Evolutionary conservation across 2,888 invertebrate genomes (phyloP), one percentile per base, ranked within the genome.

Genomic region (Melanargia galathea): DNA sequence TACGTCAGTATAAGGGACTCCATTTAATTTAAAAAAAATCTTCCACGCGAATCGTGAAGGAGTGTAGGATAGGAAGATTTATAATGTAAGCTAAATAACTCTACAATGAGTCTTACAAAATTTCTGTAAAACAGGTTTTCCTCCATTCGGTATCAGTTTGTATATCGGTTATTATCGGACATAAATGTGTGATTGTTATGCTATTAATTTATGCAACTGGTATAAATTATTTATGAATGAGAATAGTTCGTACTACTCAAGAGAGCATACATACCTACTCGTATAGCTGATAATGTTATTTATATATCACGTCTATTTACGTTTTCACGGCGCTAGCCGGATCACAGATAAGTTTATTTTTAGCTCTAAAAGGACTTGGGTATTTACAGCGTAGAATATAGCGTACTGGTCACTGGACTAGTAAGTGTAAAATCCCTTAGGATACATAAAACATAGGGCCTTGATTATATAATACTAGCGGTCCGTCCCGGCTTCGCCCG

Each of bases 141-240:
- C 48, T 58, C 13, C 35, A 33, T 45, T 45, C 20, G 18, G 33
- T 48, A 45, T 58, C 46, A 45, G 6, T 16, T 24, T 40, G 38
- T 51, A 51, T 40, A 26, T 13, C 26, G 8, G 30, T 30, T 30
- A 30, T 46, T 52, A 60, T 48, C 56, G 56, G 22, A 62, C 22
- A 62, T 52, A 51, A 59, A 57, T 59, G 52, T 10, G 46, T 56
- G 22, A 56, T 64, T 52, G 35, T 22, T 26, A 48, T 60, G 35
- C 30, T 26, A 48, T 60, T 67, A 60, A 67, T 67, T 60, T 62
- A 67, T 67, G 57, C 64, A 56, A 22, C 24, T n/a, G 13, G 46
- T 54, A 58, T 60, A 51, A 45, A 64, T 64, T 33, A 55, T 45
- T 61, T 62, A 54, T 62, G 60, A 64, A 64, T 38, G 54, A 56